Evolutionary conservation across 1,140 invertebrate genomes (phyloP).

Genomic region (Vollenhovia emeryi): DNA sequence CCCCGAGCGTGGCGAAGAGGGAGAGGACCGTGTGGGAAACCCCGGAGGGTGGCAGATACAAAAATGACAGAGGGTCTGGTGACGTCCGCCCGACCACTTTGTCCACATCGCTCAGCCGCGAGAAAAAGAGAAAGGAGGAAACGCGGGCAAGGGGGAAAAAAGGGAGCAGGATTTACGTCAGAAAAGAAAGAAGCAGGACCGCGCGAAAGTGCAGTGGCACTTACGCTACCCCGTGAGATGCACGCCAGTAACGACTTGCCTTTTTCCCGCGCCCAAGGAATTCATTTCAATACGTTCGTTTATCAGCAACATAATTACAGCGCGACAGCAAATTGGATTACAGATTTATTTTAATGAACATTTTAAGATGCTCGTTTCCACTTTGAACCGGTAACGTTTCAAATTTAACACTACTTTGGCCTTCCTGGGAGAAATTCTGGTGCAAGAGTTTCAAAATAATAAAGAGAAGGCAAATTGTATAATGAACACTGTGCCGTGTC

Average conservation of each 20-base stretch:
- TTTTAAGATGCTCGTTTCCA: neutral
- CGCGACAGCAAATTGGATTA: neutral
- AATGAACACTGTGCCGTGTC: neutral
- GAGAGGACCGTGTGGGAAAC: conserved; percentile 71
- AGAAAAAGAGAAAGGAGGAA: conserved; percentile 51
- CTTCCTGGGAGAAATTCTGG: neutral
- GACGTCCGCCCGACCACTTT: conserved; percentile 62
- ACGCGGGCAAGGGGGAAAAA: conserved; percentile 38
- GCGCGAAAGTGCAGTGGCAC: conserved; percentile 66
- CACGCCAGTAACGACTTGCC: neutral
- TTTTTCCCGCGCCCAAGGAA: neutral
- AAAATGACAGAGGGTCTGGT: conserved; percentile 56
- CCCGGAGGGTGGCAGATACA: conserved; percentile 65
- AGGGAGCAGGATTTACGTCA: conserved; percentile 68
- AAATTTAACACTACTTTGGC: neutral
- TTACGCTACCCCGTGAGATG: conserved; percentile 50
- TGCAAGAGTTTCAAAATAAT: neutral
- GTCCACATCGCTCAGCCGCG: conserved; percentile 61
- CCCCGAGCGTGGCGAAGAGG: neutral
- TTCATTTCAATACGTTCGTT: neutral
- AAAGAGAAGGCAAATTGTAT: neutral
- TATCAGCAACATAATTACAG: neutral
- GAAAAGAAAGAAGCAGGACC: conserved; percentile 59
- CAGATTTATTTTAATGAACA: neutral
- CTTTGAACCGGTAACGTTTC: neutral